These are phyloP conservation scores for Conger conger DNA, from an alignment of 2,113 vertebrate species.

Conservation along the genomic window DNA sequence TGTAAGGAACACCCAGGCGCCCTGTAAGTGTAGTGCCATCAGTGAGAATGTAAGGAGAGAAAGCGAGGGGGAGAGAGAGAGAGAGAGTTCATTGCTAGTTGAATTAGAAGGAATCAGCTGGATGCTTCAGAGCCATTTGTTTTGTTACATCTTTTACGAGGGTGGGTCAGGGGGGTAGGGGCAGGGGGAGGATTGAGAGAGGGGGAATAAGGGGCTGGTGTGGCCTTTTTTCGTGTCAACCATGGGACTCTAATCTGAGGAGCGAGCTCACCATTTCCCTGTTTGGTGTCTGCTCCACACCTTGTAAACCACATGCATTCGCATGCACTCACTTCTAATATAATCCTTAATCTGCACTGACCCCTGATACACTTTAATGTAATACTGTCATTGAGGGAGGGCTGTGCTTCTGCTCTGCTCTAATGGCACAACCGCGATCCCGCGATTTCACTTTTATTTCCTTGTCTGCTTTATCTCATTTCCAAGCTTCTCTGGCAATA, in stretches of 20 bases:
- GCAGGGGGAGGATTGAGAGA: neutral
- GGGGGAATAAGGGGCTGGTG: neutral
- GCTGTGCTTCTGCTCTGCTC: neutral
- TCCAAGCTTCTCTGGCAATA: neutral
- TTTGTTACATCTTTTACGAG: neutral
- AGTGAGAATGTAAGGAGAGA: no score
- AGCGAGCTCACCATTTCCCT: no score
- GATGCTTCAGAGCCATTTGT: neutral
- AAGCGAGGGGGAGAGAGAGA: neutral
- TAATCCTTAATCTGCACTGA: slow-evolving; percentile 45
- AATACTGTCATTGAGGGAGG: slow-evolving; percentile 39
- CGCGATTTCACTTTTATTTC: neutral
- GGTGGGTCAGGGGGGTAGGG: neutral
- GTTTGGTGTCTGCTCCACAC: neutral
- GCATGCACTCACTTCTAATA: slow-evolving; percentile 41
- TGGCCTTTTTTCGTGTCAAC: slow-evolving; percentile 1
- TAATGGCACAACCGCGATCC: neutral
- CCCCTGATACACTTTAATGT: slow-evolving; percentile 43
- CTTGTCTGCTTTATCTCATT: neutral
- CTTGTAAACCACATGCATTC: slow-evolving; percentile 35
- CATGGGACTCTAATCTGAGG: neutral
- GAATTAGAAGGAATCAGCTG: slow-evolving; percentile 8
- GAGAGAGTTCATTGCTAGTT: neutral
- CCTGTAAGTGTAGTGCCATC: no score
- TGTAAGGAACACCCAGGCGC: no score